Base-by-base conservation (phyloP, 2,113 vertebrate species). In the Gnathonemus echidnorhynchus region DNA sequence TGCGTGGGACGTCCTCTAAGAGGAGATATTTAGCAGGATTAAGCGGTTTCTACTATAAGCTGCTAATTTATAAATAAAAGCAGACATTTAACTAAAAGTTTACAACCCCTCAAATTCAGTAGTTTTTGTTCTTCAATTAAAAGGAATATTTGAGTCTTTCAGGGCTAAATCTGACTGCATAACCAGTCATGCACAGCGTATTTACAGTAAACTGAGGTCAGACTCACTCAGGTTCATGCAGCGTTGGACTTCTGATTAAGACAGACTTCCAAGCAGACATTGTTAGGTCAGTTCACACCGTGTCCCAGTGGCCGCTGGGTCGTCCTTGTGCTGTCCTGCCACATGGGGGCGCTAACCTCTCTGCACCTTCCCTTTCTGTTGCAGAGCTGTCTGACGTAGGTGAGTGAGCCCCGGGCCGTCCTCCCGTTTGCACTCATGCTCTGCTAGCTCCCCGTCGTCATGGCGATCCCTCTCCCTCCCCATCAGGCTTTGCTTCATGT, bases 321-420 rank as follows among this genome's bases (percentile, higher is more conserved):
- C 90, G 27, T 17, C 88, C 50, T 88, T 77, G 53, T 86, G 91
- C 80, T 91, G 27, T 92, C 5, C 17, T 80, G 74, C 35, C 74
- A 48, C 83, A 85, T 93, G 80, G 92, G 90, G 90, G 91, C 0
- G 21, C 49, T 96, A 92, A 94, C 89, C 93, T 93, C 93, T 92
- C 93, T 90, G 94, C 93, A 93, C 92, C 92, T 95, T 88, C 94
- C 93, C 93, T 95, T 96, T 93, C 93, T 91, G 94, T 97, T 97
- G 89, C 96, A 97, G 97, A 96, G 91, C 91, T 97, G 94, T 94
- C 95, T 94, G 96, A 97, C 90, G 48, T 97, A 94, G 96, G 96
- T 97, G 94, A 97, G 96, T 97, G 91, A 88, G 89, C 52, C 92
- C 31, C 10, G n/a, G 31, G 90, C 53, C 42, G 8, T 91, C 6